A percentile compares a stretch with the other conserved stretches of the same genome.
These are phyloP conservation scores for Aphidius gifuensis DNA, from an alignment of 1,140 invertebrate genomes.

Conservation along the genomic window DNA sequence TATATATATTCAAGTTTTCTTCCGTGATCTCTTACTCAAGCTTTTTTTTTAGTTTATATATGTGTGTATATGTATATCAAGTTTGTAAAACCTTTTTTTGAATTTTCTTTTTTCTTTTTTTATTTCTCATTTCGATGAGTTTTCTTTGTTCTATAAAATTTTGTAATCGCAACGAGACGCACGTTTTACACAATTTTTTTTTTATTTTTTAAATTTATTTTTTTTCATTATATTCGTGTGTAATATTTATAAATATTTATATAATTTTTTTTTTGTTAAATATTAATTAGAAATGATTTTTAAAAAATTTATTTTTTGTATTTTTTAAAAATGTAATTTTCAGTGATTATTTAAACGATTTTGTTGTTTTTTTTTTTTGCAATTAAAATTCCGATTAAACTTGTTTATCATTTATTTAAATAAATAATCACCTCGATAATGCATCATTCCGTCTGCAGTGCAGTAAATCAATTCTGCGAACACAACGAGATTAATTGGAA, in stretches of 20 bases:
- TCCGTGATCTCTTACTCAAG: conserved; percentile 30
- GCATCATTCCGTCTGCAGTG: conserved; percentile 27
- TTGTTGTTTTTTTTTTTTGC: conserved; percentile 19
- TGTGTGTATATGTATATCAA: no score
- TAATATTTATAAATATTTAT: conserved; percentile 26
- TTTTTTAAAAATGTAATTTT: no score
- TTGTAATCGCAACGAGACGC: no score
- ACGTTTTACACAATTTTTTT: no score
- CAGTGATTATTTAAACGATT: no score
- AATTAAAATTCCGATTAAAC: conserved; percentile 34
- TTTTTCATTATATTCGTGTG: background rate
- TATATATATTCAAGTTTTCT: conserved; percentile 7
- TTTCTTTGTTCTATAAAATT: no score
- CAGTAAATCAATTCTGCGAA: conserved; percentile 30
- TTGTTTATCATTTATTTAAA: conserved; percentile 29
- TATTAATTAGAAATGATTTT: no score
- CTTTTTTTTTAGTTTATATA: conserved; percentile 18
- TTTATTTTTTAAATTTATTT: no score
- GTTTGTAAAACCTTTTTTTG: no score
- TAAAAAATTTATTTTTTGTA: no score
- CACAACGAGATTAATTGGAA: conserved; percentile 26
- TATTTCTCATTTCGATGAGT: no score
- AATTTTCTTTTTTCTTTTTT: no score
- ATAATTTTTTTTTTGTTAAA: background rate
- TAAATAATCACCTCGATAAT: conserved; percentile 32